These are phyloP conservation scores for Acrobasis repandana DNA, from an alignment of 2,888 invertebrate species.

Conservation along the genomic window DNA sequence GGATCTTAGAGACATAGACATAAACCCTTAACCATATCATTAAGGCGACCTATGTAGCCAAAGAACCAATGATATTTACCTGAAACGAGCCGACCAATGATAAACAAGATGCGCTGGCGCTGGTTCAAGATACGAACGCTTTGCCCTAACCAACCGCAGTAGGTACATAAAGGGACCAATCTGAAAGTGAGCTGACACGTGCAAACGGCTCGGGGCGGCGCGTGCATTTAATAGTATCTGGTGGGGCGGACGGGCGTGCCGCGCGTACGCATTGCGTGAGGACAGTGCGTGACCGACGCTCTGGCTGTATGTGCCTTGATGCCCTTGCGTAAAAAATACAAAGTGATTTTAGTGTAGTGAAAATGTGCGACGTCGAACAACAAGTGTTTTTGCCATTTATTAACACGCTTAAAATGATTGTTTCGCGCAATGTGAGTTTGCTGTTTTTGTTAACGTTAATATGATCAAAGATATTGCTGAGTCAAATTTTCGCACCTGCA, in stretches of 20 bases:
- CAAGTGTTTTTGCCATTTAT: constrained; percentile 54
- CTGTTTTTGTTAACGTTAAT: not conserved
- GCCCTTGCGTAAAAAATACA: not conserved
- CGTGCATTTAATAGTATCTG: constrained; percentile 47
- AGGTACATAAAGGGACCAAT: constrained; percentile 69
- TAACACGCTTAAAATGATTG: constrained; percentile 48
- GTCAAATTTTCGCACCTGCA: constrained; percentile 14
- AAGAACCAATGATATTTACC: constrained; percentile 8
- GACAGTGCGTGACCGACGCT: constrained; percentile 70
- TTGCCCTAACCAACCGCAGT: constrained; percentile 60
- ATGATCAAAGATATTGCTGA: constrained; percentile 3
- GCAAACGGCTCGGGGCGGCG: constrained; percentile 52
- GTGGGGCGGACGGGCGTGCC: constrained; percentile 56
- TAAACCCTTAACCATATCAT: not conserved
- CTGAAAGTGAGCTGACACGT: constrained; percentile 58
- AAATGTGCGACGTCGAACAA: constrained; percentile 55
- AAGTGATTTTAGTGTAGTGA: constrained; percentile 23
- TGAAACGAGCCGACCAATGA: constrained; percentile 50
- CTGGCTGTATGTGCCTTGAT: constrained; percentile 41
- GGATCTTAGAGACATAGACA: not conserved
- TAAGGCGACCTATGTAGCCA: not conserved
- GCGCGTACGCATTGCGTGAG: constrained; percentile 74
- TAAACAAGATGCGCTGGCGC: constrained; percentile 53
- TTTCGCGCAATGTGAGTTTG: constrained; percentile 50
- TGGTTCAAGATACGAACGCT: constrained; percentile 55